Evolutionary conservation across 2,888 invertebrate species (phyloP).

Genomic region (Plebejus argus): DNA sequence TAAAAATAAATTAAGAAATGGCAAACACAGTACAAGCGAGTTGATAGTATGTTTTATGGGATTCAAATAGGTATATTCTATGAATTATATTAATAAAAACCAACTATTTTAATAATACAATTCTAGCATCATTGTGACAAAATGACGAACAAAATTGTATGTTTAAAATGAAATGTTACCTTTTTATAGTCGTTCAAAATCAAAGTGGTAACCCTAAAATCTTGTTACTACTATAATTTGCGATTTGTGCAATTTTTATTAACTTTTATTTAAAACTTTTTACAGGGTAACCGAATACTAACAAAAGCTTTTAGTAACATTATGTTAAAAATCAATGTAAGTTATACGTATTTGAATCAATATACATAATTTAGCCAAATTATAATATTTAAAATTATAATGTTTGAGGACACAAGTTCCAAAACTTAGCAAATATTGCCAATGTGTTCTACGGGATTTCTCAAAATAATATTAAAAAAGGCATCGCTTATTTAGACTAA

Average conservation of each 20-base stretch:
- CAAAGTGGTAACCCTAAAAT: not conserved
- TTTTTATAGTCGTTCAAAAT: not conserved
- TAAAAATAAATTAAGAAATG: not conserved
- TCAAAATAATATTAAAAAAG: constrained; percentile 8
- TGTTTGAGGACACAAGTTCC: not conserved
- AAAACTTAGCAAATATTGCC: not conserved
- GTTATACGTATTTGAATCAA: too few relatives aligned
- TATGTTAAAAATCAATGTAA: not conserved
- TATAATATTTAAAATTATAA: not conserved
- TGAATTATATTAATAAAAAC: constrained; percentile 4
- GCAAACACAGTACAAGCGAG: not conserved
- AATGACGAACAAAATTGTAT: not conserved
- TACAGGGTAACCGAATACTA: not conserved
- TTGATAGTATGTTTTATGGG: not conserved
- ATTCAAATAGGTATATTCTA: constrained; percentile 3
- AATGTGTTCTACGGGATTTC: not conserved
- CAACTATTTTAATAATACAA: constrained; percentile 8
- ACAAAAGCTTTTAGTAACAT: not conserved
- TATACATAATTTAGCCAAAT: not conserved
- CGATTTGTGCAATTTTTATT: not conserved
- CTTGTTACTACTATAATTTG: too few relatives aligned
- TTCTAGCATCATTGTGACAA: not conserved
- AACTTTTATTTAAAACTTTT: too few relatives aligned
- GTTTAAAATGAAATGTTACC: not conserved
- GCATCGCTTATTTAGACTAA: not conserved